Percentiles rank a stretch among this genome's conserved stretches.
Evolutionary conservation across 2,888 invertebrate genomes (phyloP).

Genomic region (Fragum fragum): DNA sequence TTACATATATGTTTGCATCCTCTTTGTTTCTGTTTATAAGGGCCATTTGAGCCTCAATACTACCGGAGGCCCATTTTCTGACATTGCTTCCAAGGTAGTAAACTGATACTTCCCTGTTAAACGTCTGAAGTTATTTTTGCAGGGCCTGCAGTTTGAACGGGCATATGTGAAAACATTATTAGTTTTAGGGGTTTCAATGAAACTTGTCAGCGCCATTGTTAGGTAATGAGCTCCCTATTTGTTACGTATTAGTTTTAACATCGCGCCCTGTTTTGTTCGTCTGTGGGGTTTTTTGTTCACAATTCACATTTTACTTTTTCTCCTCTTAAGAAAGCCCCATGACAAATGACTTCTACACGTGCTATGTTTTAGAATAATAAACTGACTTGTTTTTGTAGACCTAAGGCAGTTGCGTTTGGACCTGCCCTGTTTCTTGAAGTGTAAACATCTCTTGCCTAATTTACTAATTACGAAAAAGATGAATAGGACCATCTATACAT

Average conservation of each 20-base stretch:
- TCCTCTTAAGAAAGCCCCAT: background rate
- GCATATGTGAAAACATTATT: constrained; percentile 35
- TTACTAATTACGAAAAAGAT: too few species aligned
- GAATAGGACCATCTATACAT: too few species aligned
- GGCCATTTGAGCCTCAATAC: too few species aligned
- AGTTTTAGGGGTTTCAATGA: constrained; percentile 24
- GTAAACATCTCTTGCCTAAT: background rate
- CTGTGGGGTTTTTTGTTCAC: constrained; percentile 18
- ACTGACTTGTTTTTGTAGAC: background rate
- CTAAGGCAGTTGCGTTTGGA: background rate
- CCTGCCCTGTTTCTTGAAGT: background rate
- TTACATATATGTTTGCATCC: too few species aligned
- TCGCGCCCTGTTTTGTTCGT: constrained; percentile 19
- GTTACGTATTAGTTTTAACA: constrained; percentile 24
- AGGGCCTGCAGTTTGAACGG: constrained; percentile 25
- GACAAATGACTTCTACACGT: constrained; percentile 3
- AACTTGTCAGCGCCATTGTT: constrained; percentile 22
- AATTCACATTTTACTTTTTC: constrained; percentile 13
- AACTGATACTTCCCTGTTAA: constrained; percentile 21
- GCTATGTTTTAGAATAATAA: background rate
- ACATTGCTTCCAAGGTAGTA: background rate
- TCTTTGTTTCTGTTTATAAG: too few species aligned
- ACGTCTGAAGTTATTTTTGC: constrained; percentile 30
- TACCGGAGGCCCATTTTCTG: constrained; percentile 2
- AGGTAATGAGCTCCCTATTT: constrained; percentile 19